Evolutionary conservation across 2,113 vertebrate species (phyloP).

Genomic region (Shinisaurus crocodilurus): DNA sequence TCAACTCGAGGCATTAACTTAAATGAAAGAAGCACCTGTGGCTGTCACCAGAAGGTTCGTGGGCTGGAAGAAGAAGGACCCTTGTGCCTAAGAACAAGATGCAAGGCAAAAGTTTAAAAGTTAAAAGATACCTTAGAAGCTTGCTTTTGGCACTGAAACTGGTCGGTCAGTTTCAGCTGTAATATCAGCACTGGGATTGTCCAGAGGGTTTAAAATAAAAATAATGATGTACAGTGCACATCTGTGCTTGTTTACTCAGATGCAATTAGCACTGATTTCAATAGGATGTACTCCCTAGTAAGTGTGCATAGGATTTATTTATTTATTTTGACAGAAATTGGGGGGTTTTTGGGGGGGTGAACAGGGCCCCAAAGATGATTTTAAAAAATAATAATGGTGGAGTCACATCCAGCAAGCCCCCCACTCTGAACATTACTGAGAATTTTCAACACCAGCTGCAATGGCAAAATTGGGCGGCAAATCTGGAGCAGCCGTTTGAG

Average conservation of each 20-base stretch:
- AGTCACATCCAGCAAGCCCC: no score
- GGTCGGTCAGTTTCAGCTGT: neutral
- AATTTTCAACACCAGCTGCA: no score
- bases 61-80: constrained; percentile 48
- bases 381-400: no score
- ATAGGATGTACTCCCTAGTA: neutral
- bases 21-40: constrained; percentile 73
- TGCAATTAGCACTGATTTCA: neutral
- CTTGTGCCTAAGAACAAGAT: constrained; percentile 65
- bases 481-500: no score
- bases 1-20: constrained; percentile 74
- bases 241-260: no score
- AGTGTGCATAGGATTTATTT: no score
- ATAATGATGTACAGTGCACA: neutral
- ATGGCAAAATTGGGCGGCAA: no score
- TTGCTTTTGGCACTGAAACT: constrained; percentile 51
- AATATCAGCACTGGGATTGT: constrained; percentile 26
- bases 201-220: neutral
- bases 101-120: constrained; percentile 66
- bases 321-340: neutral
- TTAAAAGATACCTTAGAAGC: constrained; percentile 62
- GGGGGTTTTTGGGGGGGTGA: neutral
- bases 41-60: constrained; percentile 59
- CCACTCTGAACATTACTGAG: no score
- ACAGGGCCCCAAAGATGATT: no score